A percentile compares a stretch with the other conserved stretches of the same genome.
Evolutionary conservation across 1,140 invertebrate species (phyloP).

Genomic region (Glossosoma conforme): DNA sequence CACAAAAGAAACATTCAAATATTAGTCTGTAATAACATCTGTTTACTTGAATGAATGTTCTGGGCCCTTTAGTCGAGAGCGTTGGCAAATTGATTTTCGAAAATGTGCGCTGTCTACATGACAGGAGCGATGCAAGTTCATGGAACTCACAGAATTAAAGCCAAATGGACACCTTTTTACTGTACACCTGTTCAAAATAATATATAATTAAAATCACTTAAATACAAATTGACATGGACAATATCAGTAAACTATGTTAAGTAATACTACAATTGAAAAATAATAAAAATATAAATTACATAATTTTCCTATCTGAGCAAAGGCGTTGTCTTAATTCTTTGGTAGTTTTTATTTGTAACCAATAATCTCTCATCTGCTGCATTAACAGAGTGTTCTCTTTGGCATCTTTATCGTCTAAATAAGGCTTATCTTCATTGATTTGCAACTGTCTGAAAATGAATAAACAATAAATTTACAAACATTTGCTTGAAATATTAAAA

Average conservation of each 20-base stretch:
- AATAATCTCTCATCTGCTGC: neutral
- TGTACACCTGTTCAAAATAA: constrained; percentile 19
- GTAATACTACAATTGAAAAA: neutral
- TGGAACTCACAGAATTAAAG: constrained; percentile 13
- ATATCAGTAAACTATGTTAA: neutral
- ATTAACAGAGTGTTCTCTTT: neutral
- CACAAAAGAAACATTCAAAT: too few species aligned
- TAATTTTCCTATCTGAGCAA: constrained; percentile 4
- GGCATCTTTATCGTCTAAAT: neutral
- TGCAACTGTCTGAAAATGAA: too few species aligned
- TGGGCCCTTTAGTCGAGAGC: constrained; percentile 7
- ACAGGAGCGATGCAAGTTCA: constrained; percentile 17
- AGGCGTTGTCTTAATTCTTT: neutral
- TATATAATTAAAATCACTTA: neutral
- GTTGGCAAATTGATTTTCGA: constrained; percentile 4
- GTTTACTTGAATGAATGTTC: constrained; percentile 16
- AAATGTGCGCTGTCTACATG: constrained; percentile 3
- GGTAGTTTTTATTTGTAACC: constrained; percentile 1
- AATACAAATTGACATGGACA: neutral
- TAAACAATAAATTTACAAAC: too few species aligned
- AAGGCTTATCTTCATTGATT: too few species aligned
- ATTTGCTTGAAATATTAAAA: too few species aligned
- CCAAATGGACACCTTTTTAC: constrained; percentile 14
- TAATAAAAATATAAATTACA: neutral
- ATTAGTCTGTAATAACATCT: too few species aligned